A percentile compares a stretch with the other conserved stretches of the same genome.
phyloP scores from a whole-genome alignment of 2,888 invertebrate species.

The Drosophila cyrtoloma region DNA sequence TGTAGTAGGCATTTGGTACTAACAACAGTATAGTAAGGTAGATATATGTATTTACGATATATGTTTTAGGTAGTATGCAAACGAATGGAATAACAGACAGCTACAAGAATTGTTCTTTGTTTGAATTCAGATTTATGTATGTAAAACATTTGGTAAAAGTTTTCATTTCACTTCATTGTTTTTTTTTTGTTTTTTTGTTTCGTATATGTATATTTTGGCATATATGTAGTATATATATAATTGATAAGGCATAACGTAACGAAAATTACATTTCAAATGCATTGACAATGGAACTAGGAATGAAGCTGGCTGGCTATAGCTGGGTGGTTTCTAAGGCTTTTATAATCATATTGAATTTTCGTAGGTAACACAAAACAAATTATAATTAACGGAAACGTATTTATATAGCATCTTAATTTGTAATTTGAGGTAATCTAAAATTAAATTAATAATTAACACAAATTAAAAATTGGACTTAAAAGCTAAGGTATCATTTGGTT shows the following conservation, averaged over 20 bases:
- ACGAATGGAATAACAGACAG: slow-evolving; percentile 81
- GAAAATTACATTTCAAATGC: slow-evolving; percentile 43
- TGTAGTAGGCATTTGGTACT: slow-evolving; percentile 32
- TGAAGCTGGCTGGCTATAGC: slow-evolving; percentile 55
- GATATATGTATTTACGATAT: slow-evolving; percentile 22
- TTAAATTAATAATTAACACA: slow-evolving; percentile 55
- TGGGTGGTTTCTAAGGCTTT: slow-evolving; percentile 22
- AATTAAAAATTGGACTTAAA: slow-evolving; percentile 66
- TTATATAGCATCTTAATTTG: slow-evolving; percentile 44
- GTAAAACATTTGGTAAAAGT: slow-evolving; percentile 27
- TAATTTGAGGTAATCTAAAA: slow-evolving; percentile 44
- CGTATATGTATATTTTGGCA: slow-evolving; percentile 11
- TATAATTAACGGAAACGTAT: slow-evolving; percentile 30
- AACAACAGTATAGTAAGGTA: slow-evolving; percentile 17
- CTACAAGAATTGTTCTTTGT: slow-evolving; percentile 74
- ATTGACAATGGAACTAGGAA: slow-evolving; percentile 60
- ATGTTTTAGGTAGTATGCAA: slow-evolving; percentile 52
- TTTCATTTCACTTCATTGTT: slow-evolving; percentile 38
- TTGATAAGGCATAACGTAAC: slow-evolving; percentile 39
- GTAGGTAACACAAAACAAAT: slow-evolving; percentile 26
- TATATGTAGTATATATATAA: slow-evolving; percentile 16
- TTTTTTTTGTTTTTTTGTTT: slow-evolving; percentile 5
- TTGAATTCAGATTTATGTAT: slow-evolving; percentile 28
- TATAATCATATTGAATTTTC: slow-evolving; percentile 24
- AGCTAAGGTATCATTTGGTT: slow-evolving; percentile 63